Base-by-base conservation (phyloP, 2,888 invertebrate species). In the Desoria tigrina region DNA sequence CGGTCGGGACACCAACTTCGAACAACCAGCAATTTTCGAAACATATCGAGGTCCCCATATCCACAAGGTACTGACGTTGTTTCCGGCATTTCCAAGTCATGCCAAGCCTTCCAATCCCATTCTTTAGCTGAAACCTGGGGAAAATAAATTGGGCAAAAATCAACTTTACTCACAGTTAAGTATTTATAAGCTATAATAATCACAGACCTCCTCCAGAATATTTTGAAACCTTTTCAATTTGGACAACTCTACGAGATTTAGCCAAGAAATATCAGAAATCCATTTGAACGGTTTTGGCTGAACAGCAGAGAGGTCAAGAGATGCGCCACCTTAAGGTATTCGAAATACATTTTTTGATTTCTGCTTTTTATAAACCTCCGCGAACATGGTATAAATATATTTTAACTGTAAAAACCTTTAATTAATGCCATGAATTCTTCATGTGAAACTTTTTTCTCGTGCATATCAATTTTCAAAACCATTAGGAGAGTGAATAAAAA, bases 1-100 rank as follows among this genome's bases (percentile, higher is more conserved):
- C 96, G 84, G 79, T 97, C 96, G 0, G 95, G 95, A 80, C 94
- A 94, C 95, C 95, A 96, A 0, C 91, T 93, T 76, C 96, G 84
- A 60, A 97, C 90, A 0, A 94, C 83, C 21, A 97, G 81, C 28
- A 90, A 80, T 78, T 93, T 93, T 23, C 94, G 84, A 78, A 95
- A 96, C 0, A 93, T 90, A 78, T 95, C 95, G 37, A 96, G 82
- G 50, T 87, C 86, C 65, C 90, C 88, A 79, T 94, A 96, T 0
- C 92, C 92, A 79, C 92, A 93, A 0, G 96, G 96, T 62, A 96
- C 87, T 32, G 87, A 88, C 78, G 93, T 93, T 78, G 91, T 90
- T 80, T 96, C 96, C 0, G 96, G 96, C 75, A 88, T 90, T 72
- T 94, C 93, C 76, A 90, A 91, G 79, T 96, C 95, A 77, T 93